These are phyloP conservation scores for Synergus laeviventris DNA, from an alignment of 2,888 invertebrate genomes.

Conservation along the genomic window DNA sequence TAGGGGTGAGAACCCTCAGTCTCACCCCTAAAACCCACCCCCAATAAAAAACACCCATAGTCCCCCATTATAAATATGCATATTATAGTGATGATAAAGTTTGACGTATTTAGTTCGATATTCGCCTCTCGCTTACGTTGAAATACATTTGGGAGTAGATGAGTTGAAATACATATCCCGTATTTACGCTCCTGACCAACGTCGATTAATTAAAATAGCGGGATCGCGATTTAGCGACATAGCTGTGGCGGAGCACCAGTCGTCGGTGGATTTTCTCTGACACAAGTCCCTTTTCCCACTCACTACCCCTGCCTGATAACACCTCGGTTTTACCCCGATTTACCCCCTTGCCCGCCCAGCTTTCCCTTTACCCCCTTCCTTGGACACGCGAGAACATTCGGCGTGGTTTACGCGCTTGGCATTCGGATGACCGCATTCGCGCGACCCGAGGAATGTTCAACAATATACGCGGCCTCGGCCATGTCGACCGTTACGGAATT, in stretches of 20 bases:
- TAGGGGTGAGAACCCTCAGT: no score
- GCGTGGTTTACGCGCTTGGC: conserved; percentile 74
- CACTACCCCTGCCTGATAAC: conserved; percentile 55
- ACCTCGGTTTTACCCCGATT: conserved; percentile 51
- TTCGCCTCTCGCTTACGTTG: neutral
- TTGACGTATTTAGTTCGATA: neutral
- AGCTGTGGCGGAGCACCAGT: conserved; percentile 64
- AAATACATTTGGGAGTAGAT: neutral
- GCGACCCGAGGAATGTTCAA: conserved; percentile 72
- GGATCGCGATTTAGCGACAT: conserved; percentile 71
- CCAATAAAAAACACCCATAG: no score
- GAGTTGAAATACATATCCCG: neutral
- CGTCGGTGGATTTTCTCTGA: conserved; percentile 67
- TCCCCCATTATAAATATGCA: no score
- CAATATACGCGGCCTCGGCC: conserved; percentile 55
- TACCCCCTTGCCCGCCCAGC: conserved; percentile 54
- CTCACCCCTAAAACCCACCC: no score
- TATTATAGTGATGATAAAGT: no score
- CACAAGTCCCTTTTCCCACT: conserved; percentile 50
- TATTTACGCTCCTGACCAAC: conserved; percentile 49
- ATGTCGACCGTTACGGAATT: conserved; percentile 54
- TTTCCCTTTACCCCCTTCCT: conserved; percentile 51
- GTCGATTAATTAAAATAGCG: conserved; percentile 74
- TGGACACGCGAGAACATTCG: conserved; percentile 68
- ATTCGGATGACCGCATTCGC: conserved; percentile 75